phyloP scores from a whole-genome alignment of 2,797 vertebrate species.

The Clarias laeviceps region DNA sequence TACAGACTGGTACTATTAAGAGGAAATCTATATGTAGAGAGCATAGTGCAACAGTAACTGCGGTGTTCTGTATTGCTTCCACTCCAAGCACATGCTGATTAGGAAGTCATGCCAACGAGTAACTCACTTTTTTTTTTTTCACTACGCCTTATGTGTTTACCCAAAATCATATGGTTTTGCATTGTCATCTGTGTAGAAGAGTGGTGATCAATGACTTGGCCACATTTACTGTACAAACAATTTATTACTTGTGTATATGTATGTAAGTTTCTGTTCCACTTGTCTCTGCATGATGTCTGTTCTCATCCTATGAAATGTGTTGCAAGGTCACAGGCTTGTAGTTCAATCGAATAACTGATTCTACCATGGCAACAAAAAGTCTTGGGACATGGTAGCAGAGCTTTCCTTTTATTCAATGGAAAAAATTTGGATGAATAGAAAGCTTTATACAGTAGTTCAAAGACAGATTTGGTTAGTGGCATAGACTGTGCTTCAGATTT shows the following conservation, averaged over 20 bases:
- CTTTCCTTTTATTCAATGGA: conserved; percentile 43
- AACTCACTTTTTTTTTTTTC: background rate
- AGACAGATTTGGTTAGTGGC: background rate
- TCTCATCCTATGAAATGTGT: conserved; percentile 26
- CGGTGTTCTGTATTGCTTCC: background rate
- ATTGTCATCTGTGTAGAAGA: background rate
- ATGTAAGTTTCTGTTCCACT: background rate
- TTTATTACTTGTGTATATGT: background rate
- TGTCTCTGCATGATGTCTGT: conserved; percentile 14
- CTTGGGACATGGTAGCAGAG: conserved; percentile 28
- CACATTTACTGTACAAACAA: conserved; percentile 9
- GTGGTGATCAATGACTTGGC: conserved; percentile 2
- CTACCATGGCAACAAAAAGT: conserved; percentile 30
- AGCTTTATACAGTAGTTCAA: conserved; percentile 1
- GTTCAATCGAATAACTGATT: conserved; percentile 41
- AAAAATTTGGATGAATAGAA: conserved; percentile 21
- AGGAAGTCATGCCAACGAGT: background rate
- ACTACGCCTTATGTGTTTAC: background rate
- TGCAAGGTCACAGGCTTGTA: conserved; percentile 11
- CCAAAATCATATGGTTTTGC: background rate
- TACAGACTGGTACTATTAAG: conserved; percentile 16
- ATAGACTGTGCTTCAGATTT: background rate
- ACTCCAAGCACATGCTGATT: background rate
- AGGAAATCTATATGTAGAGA: conserved; percentile 5
- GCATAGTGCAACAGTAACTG: background rate